phyloP scores from a whole-genome alignment of 2,113 vertebrate genomes.

The Xiphorhynchus elegans region DNA sequence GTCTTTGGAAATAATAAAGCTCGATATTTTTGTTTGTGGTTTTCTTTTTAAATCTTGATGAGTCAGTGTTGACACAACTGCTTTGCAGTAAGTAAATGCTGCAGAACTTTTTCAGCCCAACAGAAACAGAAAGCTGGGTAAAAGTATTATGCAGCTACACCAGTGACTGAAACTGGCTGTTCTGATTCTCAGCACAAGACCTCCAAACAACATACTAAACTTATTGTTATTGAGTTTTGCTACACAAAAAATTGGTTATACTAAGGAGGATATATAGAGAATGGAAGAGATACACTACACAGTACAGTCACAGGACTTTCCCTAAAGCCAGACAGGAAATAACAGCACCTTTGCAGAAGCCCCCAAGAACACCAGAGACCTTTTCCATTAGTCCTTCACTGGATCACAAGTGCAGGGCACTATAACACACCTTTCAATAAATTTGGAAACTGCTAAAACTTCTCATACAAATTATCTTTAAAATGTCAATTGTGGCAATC shows the following conservation, averaged over 20 bases:
- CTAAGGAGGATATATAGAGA: background rate
- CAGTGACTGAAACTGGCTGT: background rate
- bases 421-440: background rate
- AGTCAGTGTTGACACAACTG: background rate
- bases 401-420: rapidly evolving
- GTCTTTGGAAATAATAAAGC: background rate
- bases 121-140: background rate
- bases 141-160: background rate
- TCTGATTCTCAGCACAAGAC: background rate
- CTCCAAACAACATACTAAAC: background rate
- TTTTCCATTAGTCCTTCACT: background rate
- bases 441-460: background rate
- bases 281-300: background rate
- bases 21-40: background rate
- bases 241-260: background rate
- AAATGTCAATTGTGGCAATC: background rate
- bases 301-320: background rate
- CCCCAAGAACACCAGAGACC: background rate
- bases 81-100: background rate
- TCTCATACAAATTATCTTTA: background rate
- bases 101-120: background rate
- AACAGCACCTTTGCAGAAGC: background rate
- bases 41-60: background rate
- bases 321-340: background rate
- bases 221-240: background rate